These are phyloP conservation scores for Rotaria socialis DNA, from an alignment of 2,888 invertebrate species.

Conservation along the genomic window DNA sequence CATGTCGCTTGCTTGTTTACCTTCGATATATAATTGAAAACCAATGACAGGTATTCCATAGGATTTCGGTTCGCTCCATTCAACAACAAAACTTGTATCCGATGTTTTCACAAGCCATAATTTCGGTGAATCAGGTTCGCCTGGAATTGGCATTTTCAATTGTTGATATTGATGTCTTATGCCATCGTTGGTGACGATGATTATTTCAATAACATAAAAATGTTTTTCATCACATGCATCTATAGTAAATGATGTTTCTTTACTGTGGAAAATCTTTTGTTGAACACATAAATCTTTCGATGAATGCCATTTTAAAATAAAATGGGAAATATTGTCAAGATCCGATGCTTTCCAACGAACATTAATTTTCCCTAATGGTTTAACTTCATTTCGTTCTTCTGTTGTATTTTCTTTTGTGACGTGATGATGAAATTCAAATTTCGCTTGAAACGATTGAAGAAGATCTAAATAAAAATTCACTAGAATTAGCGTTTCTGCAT, in stretches of 20 bases:
- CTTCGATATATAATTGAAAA: conserved; percentile 28
- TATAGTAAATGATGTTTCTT: conserved; percentile 46
- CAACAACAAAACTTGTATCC: conserved; percentile 56
- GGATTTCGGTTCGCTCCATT: conserved; percentile 58
- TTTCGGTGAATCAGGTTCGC: conserved; percentile 57
- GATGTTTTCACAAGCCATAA: conserved; percentile 54
- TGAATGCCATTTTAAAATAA: conserved; percentile 55
- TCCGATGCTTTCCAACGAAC: conserved; percentile 55
- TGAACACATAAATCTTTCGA: conserved; percentile 54
- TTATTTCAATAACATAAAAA: conserved; percentile 37
- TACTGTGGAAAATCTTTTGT: conserved; percentile 54
- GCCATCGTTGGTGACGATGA: conserved; percentile 35
- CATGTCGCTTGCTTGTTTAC: neutral
- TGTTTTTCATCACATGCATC: conserved; percentile 27
- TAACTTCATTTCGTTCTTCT: conserved; percentile 21
- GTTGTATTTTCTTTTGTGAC: neutral
- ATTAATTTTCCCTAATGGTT: conserved; percentile 52
- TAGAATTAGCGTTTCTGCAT: too few relatives aligned
- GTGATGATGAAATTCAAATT: conserved; percentile 25
- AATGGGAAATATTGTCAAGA: conserved; percentile 52
- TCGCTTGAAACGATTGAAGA: conserved; percentile 14
- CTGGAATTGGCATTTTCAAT: conserved; percentile 52
- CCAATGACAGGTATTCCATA: conserved; percentile 48
- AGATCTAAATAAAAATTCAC: neutral
- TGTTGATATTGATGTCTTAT: neutral